A percentile compares a stretch with the other conserved stretches of the same genome.
Conservation (phyloP, 37 sponge, comb jelly and placozoan species). For the Aplysina aerophoba region DNA sequence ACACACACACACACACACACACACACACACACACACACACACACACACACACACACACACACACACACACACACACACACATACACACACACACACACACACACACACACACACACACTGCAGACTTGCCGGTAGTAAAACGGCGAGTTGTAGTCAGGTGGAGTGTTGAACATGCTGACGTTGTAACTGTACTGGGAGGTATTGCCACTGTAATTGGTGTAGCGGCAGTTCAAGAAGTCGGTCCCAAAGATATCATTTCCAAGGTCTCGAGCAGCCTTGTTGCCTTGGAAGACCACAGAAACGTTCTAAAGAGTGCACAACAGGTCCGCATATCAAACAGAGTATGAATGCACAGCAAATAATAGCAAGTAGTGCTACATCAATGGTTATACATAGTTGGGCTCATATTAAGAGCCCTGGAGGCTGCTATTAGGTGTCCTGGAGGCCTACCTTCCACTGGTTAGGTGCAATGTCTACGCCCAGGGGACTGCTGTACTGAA, state of each 20-base stretch:
- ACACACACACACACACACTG: constrained; percentile 22
- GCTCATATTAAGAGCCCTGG: no score
- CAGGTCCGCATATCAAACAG: no score
- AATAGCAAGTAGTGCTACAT: no score
- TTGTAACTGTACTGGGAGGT: background rate
- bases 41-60: constrained; percentile 25
- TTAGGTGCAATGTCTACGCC: background rate
- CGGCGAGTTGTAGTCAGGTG: background rate
- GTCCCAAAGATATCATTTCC: background rate
- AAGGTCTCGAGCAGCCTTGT: background rate
- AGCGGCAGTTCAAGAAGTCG: background rate
- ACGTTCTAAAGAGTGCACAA: background rate
- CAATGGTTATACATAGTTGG: background rate
- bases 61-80: constrained; percentile 8
- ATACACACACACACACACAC: constrained; percentile 25
- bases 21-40: constrained; percentile 16
- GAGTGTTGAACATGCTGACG: background rate
- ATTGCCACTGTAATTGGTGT: background rate
- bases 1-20: constrained; percentile 21
- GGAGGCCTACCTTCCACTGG: background rate
- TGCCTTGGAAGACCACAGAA: background rate
- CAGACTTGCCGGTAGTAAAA: background rate
- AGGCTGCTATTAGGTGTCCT: no score
- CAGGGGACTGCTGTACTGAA: background rate
- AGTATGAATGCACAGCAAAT: no score